Percentiles rank a stretch among this genome's conserved stretches.
phyloP scores from a whole-genome alignment of 2,113 vertebrate genomes.

The Bufo gargarizans region DNA sequence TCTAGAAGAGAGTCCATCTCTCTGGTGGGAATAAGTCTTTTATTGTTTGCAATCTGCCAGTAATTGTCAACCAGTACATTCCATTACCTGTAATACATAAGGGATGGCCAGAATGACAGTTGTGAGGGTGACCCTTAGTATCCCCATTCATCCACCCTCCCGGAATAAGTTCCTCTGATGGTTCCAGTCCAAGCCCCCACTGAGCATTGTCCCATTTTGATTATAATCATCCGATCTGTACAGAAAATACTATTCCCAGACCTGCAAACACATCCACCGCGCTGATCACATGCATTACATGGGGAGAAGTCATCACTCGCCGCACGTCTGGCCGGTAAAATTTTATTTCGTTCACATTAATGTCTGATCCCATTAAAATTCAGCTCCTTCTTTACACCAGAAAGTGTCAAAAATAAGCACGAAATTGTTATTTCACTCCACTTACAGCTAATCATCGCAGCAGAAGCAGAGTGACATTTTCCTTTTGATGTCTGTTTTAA shows the following conservation, averaged over 20 bases:
- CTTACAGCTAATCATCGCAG: slow-evolving; percentile 56
- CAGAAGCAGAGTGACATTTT: slow-evolving; percentile 43
- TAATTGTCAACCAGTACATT: not conserved
- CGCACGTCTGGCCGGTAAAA: not conserved
- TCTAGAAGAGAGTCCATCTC: not conserved
- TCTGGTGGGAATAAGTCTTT: not conserved
- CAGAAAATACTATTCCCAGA: not conserved
- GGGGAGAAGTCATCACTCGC: not conserved
- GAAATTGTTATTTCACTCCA: slow-evolving; percentile 60
- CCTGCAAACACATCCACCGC: not conserved
- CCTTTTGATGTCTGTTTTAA: slow-evolving; percentile 60
- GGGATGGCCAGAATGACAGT: too few relatives aligned
- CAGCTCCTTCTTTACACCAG: slow-evolving; percentile 45
- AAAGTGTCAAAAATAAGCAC: slow-evolving; percentile 56
- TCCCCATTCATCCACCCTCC: not conserved
- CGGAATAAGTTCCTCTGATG: too few relatives aligned
- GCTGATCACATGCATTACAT: not conserved
- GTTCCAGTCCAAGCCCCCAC: too few relatives aligned
- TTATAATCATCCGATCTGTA: not conserved
- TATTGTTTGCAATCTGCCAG: not conserved
- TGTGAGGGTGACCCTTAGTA: not conserved
- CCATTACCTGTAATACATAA: too few relatives aligned
- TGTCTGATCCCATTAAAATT: slow-evolving; percentile 53
- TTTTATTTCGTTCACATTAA: slow-evolving; percentile 43
- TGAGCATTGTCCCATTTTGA: not conserved